These are phyloP conservation scores for Halichondria panicea DNA, from an alignment of 37 sponge, comb jelly and placozoan species.

Conservation along the genomic window DNA sequence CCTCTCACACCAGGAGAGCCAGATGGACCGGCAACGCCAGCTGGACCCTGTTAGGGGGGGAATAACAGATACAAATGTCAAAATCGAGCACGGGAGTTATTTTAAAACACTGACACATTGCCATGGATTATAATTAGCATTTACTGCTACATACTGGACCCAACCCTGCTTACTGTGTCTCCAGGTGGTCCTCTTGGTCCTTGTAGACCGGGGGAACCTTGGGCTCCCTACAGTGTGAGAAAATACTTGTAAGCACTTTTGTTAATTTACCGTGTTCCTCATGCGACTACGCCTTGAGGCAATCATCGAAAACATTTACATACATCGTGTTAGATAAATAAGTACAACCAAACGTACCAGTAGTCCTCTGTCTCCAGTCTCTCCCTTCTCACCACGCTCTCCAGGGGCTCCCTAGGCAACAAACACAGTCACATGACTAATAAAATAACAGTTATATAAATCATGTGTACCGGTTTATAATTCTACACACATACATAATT, in stretches of 20 bases:
- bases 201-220: conserved; percentile 43
- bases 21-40: conserved; percentile 34
- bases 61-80: not conserved
- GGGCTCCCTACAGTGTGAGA: conserved; percentile 21
- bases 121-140: too few species aligned
- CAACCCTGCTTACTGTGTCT: conserved; percentile 21
- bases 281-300: not conserved
- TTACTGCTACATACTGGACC: not conserved
- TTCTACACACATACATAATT: too few species aligned
- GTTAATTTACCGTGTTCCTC: not conserved
- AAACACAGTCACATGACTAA: too few species aligned
- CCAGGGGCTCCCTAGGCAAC: conserved; percentile 49
- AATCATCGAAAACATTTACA: not conserved
- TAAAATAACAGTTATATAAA: not conserved
- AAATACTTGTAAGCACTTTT: not conserved
- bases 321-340: not conserved
- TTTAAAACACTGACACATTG: too few species aligned
- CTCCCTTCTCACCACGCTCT: conserved; percentile 72
- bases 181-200: conserved; percentile 70
- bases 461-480: too few species aligned
- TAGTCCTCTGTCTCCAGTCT: conserved; percentile 54
- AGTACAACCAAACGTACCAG: conserved; percentile 15
- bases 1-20: conserved; percentile 40
- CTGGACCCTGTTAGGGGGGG: conserved; percentile 32
- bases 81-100: not conserved